Percentiles rank a stretch among this genome's conserved stretches.
Conservation (phyloP, 2,113 vertebrate species). For the Petaurus breviceps region DNA sequence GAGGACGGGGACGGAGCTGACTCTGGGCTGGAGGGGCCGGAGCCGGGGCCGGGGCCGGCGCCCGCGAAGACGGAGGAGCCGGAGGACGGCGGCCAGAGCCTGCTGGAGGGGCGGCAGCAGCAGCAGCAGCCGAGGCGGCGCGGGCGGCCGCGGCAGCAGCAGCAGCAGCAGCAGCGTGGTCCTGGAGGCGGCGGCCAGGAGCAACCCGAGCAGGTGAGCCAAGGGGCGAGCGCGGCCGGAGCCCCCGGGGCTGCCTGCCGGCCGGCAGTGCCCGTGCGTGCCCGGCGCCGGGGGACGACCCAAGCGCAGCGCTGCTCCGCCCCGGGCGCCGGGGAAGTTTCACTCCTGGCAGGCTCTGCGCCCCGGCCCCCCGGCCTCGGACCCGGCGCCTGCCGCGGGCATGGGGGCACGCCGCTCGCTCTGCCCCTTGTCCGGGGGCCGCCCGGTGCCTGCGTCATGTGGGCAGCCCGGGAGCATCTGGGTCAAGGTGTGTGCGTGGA, state of each 20-base stretch:
- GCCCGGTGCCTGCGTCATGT: background rate
- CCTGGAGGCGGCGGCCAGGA: conserved; percentile 26
- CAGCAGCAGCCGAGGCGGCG: background rate
- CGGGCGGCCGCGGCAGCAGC: conserved; percentile 21
- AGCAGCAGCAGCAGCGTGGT: conserved; percentile 21
- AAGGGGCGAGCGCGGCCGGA: conserved; percentile 39
- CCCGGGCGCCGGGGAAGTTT: background rate
- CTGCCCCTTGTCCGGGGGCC: background rate
- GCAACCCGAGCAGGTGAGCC: conserved; percentile 35
- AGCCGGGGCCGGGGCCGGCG: conserved; percentile 36
- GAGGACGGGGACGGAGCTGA: conserved; percentile 53
- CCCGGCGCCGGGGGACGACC: background rate
- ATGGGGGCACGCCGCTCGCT: background rate
- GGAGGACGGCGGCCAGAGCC: background rate
- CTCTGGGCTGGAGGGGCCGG: background rate
- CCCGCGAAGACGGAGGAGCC: background rate
- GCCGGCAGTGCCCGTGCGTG: background rate
- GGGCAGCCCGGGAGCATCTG: background rate
- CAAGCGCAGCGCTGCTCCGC: background rate
- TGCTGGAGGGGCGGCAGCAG: background rate
- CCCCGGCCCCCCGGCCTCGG: background rate
- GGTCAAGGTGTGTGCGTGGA: background rate
- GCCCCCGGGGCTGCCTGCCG: background rate
- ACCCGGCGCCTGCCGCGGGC: background rate
- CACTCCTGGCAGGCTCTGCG: too few species aligned